Evolutionary conservation across 1,140 invertebrate genomes (phyloP).

Genomic region (Zaprionus tsacasi): DNA sequence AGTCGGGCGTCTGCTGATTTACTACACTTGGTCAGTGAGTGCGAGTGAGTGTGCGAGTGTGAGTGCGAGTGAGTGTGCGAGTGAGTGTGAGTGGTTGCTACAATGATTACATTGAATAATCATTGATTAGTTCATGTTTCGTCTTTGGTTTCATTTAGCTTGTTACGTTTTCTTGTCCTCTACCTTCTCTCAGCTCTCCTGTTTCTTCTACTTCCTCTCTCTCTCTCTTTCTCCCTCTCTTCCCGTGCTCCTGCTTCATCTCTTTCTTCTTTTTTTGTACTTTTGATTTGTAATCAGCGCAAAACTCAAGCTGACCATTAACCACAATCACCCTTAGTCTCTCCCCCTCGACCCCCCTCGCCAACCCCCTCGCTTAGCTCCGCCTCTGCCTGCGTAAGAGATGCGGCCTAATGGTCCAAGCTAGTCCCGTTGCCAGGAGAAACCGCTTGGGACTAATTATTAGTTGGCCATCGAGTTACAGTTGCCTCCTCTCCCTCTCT

Average conservation of each 20-base stretch:
- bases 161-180: neutral
- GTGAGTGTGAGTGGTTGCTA: neutral
- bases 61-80: neutral
- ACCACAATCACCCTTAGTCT: constrained; percentile 27
- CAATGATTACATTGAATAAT: neutral
- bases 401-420: constrained; percentile 38
- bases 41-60: too few relatives aligned
- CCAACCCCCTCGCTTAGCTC: neutral
- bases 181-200: neutral
- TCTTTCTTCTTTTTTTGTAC: neutral
- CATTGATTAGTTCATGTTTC: constrained; percentile 5
- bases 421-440: constrained; percentile 59
- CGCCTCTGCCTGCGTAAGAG: neutral
- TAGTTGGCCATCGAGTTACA: constrained; percentile 59
- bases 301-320: constrained; percentile 45
- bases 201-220: constrained; percentile 3
- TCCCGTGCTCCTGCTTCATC: neutral
- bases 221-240: neutral
- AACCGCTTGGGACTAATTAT: constrained; percentile 78
- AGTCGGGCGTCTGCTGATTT: neutral
- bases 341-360: neutral
- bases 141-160: constrained; percentile 7
- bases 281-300: constrained; percentile 43
- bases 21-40: neutral
- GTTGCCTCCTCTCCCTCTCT: constrained; percentile 15